Percentiles rank a stretch among this genome's conserved stretches.
Conservation (phyloP, 2,888 invertebrate genomes). For the Listrodromus nycthemerus region DNA sequence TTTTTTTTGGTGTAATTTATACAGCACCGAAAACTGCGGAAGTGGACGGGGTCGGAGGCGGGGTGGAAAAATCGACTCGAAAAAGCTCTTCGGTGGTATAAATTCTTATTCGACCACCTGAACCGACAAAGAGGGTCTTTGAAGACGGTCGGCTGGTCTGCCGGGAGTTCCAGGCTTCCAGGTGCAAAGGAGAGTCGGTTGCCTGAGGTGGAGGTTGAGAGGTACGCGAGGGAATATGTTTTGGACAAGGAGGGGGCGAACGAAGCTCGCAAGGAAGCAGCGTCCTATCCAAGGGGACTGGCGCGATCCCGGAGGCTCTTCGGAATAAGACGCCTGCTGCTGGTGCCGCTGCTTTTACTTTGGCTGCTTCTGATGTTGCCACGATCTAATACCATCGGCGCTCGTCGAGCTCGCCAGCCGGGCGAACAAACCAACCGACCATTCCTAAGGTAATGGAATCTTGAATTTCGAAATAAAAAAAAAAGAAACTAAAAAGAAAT, state of each 20-base stretch:
- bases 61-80: conserved; percentile 54
- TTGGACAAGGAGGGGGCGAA: conserved; percentile 40
- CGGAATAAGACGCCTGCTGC: conserved; percentile 44
- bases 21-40: background rate
- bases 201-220: conserved; percentile 10
- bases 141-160: conserved; percentile 58
- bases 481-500: background rate
- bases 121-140: conserved; percentile 69
- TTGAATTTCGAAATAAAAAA: conserved; percentile 64
- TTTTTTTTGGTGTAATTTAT: background rate
- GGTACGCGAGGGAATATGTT: conserved; percentile 9
- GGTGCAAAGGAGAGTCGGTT: conserved; percentile 61
- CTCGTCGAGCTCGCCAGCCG: conserved; percentile 43
- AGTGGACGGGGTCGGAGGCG: background rate
- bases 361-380: conserved; percentile 45
- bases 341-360: conserved; percentile 52
- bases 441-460: conserved; percentile 68
- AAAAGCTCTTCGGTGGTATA: conserved; percentile 62
- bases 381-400: conserved; percentile 60
- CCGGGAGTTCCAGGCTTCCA: conserved; percentile 56
- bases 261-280: conserved; percentile 54
- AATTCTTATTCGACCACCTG: conserved; percentile 69
- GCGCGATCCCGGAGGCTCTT: conserved; percentile 37
- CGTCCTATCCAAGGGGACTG: conserved; percentile 57
- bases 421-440: conserved; percentile 60